Percentiles rank a stretch among this genome's conserved stretches.
Conservation (phyloP, 2,113 vertebrate species). For the Excalfactoria chinensis region DNA sequence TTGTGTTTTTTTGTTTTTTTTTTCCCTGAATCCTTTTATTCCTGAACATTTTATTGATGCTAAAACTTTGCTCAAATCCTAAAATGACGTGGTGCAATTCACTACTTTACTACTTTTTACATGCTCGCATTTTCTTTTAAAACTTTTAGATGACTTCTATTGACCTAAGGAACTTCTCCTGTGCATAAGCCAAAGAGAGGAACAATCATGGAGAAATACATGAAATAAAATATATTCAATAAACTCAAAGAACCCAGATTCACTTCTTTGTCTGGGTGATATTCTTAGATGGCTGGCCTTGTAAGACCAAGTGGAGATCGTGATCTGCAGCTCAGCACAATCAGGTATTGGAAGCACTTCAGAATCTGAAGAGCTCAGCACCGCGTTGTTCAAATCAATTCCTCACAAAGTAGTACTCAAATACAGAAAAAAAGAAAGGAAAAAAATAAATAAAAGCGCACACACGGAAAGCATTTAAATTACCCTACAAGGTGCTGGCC, state of each 20-base stretch:
- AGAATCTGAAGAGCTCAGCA: conserved; percentile 42
- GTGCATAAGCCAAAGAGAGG: not conserved
- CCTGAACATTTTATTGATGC: not conserved
- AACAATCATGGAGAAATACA: not conserved
- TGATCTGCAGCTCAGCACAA: conserved; percentile 15
- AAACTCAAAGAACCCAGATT: not conserved
- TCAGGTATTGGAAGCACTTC: conserved; percentile 61
- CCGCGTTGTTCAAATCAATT: conserved; percentile 38
- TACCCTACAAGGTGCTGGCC: conserved; percentile 57
- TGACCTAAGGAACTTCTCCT: not conserved
- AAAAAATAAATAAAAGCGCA: not conserved
- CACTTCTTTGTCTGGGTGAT: not conserved
- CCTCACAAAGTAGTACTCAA: conserved; percentile 52
- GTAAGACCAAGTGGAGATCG: conserved; percentile 25
- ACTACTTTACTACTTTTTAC: not conserved
- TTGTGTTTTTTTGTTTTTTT: not conserved
- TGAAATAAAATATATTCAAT: conserved; percentile 9
- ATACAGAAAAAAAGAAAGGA: not conserved
- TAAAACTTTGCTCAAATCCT: not conserved
- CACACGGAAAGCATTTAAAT: conserved; percentile 52
- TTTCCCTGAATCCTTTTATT: too few species aligned
- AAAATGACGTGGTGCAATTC: rapidly evolving
- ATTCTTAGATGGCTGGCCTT: not conserved
- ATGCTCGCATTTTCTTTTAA: not conserved
- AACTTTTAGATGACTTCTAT: not conserved